phyloP scores from a whole-genome alignment of 2,797 vertebrate genomes.

The Labroides dimidiatus region DNA sequence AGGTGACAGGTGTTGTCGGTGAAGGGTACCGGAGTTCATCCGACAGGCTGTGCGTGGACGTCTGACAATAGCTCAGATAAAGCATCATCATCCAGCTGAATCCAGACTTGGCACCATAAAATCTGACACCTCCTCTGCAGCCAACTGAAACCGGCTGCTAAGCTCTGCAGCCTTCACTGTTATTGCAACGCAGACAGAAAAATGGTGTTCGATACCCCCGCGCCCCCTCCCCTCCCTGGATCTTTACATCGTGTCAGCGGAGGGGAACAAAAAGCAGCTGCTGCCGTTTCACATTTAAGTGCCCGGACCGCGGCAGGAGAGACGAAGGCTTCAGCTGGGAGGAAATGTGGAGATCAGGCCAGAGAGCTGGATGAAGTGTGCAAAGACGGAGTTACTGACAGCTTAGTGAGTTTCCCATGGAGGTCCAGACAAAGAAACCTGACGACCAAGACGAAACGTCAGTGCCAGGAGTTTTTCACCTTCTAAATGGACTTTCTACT shows the following conservation, averaged over 20 bases:
- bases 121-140: conserved; percentile 40
- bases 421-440: conserved; percentile 47
- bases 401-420: conserved; percentile 53
- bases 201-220: conserved; percentile 24
- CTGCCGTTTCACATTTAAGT: conserved; percentile 71
- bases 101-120: conserved; percentile 50
- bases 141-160: conserved; percentile 37
- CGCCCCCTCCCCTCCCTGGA: conserved; percentile 15
- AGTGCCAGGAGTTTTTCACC: conserved; percentile 5
- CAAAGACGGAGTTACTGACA: conserved; percentile 61
- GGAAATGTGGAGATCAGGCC: conserved; percentile 57
- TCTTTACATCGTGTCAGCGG: conserved; percentile 45
- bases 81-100: conserved; percentile 20
- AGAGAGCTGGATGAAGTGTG: conserved; percentile 47
- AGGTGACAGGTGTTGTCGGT: conserved; percentile 25
- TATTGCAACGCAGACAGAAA: conserved; percentile 49
- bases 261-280: conserved; percentile 57
- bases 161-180: conserved; percentile 45
- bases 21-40: conserved; percentile 6
- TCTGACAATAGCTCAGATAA: conserved; percentile 28
- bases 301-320: conserved; percentile 26
- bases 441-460: conserved; percentile 38
- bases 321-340: conserved; percentile 43
- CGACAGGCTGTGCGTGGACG: background rate
- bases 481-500: background rate